Percentiles rank a stretch among this genome's conserved stretches.
phyloP scores from a whole-genome alignment of 2,113 vertebrate genomes.

The Pavo muticus region DNA sequence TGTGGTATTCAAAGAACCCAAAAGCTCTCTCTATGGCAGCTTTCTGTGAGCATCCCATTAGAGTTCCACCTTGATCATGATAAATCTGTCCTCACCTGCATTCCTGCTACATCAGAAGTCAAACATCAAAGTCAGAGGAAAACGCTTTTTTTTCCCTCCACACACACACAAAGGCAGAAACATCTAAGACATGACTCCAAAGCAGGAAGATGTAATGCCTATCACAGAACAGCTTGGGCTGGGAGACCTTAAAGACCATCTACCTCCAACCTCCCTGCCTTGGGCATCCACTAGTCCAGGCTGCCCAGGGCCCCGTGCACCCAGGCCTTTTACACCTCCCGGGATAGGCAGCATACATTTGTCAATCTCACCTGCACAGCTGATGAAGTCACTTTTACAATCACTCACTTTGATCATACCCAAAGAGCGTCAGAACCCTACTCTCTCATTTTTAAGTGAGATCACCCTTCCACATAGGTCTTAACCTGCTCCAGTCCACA shows the following conservation, averaged over 20 bases:
- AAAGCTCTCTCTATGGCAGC: not conserved
- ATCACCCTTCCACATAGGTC: not conserved
- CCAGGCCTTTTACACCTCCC: no score
- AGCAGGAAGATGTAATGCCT: not conserved
- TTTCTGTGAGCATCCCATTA: not conserved
- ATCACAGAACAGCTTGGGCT: no score
- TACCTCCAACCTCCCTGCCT: no score
- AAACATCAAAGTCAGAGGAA: not conserved
- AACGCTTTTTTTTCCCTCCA: not conserved
- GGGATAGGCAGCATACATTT: no score
- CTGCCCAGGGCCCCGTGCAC: no score
- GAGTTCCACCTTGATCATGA: not conserved
- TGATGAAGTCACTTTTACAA: not conserved
- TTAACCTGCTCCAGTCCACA: not conserved
- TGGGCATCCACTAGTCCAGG: no score
- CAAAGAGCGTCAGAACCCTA: not conserved
- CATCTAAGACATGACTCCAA: not conserved
- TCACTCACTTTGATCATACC: accelerated
- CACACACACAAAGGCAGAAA: not conserved
- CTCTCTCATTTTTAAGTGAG: accelerated
- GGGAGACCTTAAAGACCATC: no score
- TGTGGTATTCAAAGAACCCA: not conserved
- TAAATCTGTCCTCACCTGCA: not conserved
- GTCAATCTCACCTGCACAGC: not conserved
- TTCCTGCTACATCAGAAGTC: not conserved